Evolutionary conservation across 2,888 invertebrate species (phyloP).

Genomic region (Neoscelio sp.): DNA sequence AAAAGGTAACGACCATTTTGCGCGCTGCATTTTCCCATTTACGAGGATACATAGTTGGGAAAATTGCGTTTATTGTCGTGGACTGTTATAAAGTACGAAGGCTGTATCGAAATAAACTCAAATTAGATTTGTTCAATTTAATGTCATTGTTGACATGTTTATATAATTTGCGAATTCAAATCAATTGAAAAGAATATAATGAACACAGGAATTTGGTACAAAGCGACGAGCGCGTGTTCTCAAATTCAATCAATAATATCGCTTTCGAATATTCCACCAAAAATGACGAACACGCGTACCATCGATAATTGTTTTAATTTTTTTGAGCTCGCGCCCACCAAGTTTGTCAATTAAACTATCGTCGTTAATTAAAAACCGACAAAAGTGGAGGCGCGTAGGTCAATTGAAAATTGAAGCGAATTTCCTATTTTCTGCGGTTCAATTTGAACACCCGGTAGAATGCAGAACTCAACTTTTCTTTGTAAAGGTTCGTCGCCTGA

Average conservation of each 20-base stretch:
- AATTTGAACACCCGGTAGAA: too few relatives aligned
- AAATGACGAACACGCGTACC: background rate
- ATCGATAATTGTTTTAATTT: conserved; percentile 4
- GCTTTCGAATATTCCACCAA: background rate
- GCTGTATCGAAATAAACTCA: conserved; percentile 40
- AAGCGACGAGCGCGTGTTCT: background rate
- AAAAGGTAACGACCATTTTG: conserved; percentile 36
- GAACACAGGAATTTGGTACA: background rate
- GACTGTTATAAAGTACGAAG: conserved; percentile 13
- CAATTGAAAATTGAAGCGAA: too few relatives aligned
- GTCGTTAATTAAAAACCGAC: too few relatives aligned
- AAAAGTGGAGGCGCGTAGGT: too few relatives aligned
- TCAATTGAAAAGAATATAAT: too few relatives aligned
- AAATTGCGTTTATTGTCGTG: conserved; percentile 15
- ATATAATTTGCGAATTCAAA: conserved; percentile 16
- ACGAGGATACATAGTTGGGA: conserved; percentile 8
- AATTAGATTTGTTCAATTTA: conserved; percentile 44
- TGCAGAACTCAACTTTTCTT: too few relatives aligned
- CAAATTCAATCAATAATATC: conserved; percentile 19
- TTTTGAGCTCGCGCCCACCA: too few relatives aligned
- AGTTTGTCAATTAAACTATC: too few relatives aligned
- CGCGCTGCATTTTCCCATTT: conserved; percentile 37
- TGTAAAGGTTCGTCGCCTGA: too few relatives aligned
- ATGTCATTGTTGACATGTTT: conserved; percentile 21
- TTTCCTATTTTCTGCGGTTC: too few relatives aligned